Percentiles rank a stretch among this genome's conserved stretches.
Evolutionary conservation across 2,888 invertebrate genomes (phyloP).

Genomic region (Drosophila subsilvestris): DNA sequence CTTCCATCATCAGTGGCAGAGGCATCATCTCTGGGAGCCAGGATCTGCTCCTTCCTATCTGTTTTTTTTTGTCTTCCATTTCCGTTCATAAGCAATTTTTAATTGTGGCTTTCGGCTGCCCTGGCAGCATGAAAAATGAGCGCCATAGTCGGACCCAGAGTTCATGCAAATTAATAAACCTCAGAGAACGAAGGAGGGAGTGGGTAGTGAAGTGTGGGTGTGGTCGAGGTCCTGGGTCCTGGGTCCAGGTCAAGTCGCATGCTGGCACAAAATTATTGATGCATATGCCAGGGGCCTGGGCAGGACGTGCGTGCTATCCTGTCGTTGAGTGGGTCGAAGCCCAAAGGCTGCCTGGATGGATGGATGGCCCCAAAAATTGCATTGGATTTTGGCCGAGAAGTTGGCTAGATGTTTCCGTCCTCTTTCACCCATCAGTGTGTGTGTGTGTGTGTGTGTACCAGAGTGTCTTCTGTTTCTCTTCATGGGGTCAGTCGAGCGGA

Average conservation of each 20-base stretch:
- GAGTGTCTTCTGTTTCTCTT: constrained; percentile 7
- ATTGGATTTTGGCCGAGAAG: constrained; percentile 32
- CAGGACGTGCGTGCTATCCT: constrained; percentile 45
- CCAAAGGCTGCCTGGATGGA: constrained; percentile 6
- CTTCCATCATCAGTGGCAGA: constrained; percentile 1
- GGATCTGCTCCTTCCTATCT: not conserved
- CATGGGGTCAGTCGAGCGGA: constrained; percentile 34
- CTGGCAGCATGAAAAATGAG: constrained; percentile 70
- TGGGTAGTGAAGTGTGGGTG: constrained; percentile 1
- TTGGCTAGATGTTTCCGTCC: constrained; percentile 21
- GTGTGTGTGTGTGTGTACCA: not conserved
- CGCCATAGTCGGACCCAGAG: constrained; percentile 50
- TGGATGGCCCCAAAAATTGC: constrained; percentile 45
- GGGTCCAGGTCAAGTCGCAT: constrained; percentile 1
- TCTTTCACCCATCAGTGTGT: constrained; percentile 3
- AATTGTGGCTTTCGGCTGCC: constrained; percentile 68
- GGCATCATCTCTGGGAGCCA: not conserved
- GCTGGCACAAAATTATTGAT: constrained; percentile 64
- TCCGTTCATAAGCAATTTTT: constrained; percentile 76
- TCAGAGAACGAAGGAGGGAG: constrained; percentile 31
- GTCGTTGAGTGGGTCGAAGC: constrained; percentile 19
- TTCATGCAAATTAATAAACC: constrained; percentile 78
- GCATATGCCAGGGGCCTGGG: constrained; percentile 43
- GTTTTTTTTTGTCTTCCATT: constrained; percentile 51
- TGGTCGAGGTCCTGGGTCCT: not conserved